Evolutionary conservation across 2,888 invertebrate species (phyloP).

Genomic region (Apeira syringaria): DNA sequence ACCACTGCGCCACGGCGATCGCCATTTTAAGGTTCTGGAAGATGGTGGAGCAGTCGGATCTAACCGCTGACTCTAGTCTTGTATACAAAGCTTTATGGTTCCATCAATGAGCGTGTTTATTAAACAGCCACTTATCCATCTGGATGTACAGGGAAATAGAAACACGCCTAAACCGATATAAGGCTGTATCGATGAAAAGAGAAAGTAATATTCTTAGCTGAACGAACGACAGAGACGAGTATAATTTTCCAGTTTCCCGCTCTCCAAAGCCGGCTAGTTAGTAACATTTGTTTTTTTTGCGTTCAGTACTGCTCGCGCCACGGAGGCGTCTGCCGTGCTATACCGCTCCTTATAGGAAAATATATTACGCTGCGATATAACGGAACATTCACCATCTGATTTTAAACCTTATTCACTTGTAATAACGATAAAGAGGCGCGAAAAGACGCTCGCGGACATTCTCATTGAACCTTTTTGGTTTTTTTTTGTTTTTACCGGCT

Average conservation of each 20-base stretch:
- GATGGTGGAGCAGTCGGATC: no score
- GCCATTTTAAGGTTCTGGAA: no score
- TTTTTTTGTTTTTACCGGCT: conserved; percentile 61
- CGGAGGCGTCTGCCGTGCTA: conserved; percentile 55
- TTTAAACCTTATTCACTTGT: conserved; percentile 34
- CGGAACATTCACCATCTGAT: conserved; percentile 39
- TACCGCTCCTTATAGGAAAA: conserved; percentile 37
- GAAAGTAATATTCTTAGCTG: conserved; percentile 35
- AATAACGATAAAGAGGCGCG: conserved; percentile 28
- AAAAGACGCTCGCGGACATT: conserved; percentile 15
- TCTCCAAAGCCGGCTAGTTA: conserved; percentile 44
- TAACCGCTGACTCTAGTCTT: no score
- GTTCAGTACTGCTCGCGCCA: conserved; percentile 68
- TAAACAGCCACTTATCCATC: conserved; percentile 47
- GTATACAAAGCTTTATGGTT: no score
- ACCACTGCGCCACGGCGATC: no score
- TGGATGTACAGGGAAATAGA: conserved; percentile 33
- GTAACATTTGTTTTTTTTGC: conserved; percentile 54
- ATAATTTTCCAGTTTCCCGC: conserved; percentile 57
- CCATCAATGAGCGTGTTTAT: conserved; percentile 45
- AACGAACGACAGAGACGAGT: conserved; percentile 49
- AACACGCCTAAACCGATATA: conserved; percentile 3
- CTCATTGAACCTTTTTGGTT: conserved; percentile 45
- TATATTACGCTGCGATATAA: conserved; percentile 38
- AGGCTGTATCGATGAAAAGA: conserved; percentile 48